Evolutionary conservation across 2,888 invertebrate genomes (phyloP), one percentile per base, ranked within the genome.

Genomic region (Eustalomyia histrio): DNA sequence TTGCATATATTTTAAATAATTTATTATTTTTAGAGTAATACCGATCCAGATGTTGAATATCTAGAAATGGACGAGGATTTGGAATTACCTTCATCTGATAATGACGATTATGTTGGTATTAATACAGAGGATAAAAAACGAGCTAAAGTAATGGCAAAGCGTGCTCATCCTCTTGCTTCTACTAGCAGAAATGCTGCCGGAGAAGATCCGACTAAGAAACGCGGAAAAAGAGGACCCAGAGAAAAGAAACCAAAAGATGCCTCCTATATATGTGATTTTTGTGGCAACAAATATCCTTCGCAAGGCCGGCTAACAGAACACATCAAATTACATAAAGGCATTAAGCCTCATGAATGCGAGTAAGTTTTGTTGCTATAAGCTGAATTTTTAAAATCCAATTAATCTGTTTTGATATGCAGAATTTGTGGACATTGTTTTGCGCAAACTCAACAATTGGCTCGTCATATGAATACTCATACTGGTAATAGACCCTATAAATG

Each of bases 391-490:
- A 29, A 29, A 29, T 29, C 29, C 4, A 29, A 3, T 29, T 29
- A 29, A 29, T 29, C 29, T 29, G 1, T 29, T 6, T 29, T 29
- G 24, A 24, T 29, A 29, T 29, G 7, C 35, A 90, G 90, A 78
- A 90, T 90, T 39, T 91, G 91, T 47, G 88, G 89, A 0, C 88
- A 89, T 82, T 87, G 86, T 17, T 91, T 91, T 81, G 89, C 90
- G 0, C 88, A 90, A 75, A 88, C 89, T 0, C 90, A 90, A 53
- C 90, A 91, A 68, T 76, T 91, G 60, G 88, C 89, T 2, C 86
- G 90, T 2, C 91, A 91, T 69, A 91, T 91, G 91, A 89, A 91
- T 75, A 90, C 90, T 0, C 90, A 91, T 71, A 91, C 90, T 2
- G 90, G 91, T 16, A 88, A 90, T 81, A 87, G 91, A 8, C 91